Evolutionary conservation across 2,113 vertebrate species (phyloP).

Genomic region (Arizona elegans): DNA sequence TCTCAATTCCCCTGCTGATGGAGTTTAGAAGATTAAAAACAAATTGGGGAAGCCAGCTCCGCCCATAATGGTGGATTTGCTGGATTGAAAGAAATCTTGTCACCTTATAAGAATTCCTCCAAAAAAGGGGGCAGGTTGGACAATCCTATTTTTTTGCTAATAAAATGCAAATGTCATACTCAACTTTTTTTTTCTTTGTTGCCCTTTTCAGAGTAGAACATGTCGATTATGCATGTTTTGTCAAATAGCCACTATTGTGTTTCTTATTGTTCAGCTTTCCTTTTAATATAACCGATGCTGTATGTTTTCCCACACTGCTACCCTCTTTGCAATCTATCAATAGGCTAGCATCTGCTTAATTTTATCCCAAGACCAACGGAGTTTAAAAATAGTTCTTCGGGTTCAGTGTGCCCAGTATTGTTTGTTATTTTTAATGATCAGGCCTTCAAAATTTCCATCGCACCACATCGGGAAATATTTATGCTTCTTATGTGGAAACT

Average conservation of each 20-base stretch:
- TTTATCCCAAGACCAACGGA: background rate
- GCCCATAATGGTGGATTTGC: background rate
- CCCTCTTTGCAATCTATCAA: background rate
- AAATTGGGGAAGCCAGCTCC: background rate
- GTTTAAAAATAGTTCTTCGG: background rate
- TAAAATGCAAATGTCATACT: background rate
- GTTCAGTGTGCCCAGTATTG: background rate
- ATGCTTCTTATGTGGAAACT: background rate
- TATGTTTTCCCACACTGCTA: background rate
- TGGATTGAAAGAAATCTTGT: background rate
- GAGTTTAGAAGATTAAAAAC: background rate
- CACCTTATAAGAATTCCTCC: background rate
- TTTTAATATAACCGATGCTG: background rate
- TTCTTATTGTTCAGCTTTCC: background rate
- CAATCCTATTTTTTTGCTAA: too few relatives aligned
- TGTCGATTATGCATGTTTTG: background rate
- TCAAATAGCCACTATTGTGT: background rate
- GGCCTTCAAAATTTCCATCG: background rate
- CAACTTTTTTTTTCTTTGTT: background rate
- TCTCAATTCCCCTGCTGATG: background rate
- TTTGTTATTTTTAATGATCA: background rate
- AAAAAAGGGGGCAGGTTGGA: background rate
- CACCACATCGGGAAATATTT: background rate
- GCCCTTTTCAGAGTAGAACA: background rate
- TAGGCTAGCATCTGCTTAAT: background rate